Evolutionary conservation across 2,113 vertebrate species (phyloP).

Genomic region (Sialia sialis): DNA sequence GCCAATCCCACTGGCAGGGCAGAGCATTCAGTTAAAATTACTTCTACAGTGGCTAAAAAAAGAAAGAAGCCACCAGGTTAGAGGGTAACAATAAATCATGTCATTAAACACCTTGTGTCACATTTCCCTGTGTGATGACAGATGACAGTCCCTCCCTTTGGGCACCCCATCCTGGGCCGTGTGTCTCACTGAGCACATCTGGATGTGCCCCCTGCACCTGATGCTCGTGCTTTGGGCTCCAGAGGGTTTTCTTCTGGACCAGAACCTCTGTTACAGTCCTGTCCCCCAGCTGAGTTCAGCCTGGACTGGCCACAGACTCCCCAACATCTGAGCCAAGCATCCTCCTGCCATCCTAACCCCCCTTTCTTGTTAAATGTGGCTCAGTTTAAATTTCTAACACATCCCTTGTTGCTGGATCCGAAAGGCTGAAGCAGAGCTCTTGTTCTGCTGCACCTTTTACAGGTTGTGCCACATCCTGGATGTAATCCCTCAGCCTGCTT

Average conservation of each 20-base stretch:
- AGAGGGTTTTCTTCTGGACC: neutral
- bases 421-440: neutral
- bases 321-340: neutral
- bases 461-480: neutral
- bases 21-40: neutral
- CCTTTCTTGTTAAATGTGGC: neutral
- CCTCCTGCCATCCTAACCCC: neutral
- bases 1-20: neutral
- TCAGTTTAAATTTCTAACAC: neutral
- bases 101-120: fast-evolving
- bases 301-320: neutral
- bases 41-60: neutral
- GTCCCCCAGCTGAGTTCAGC: neutral
- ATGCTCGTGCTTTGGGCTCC: neutral
- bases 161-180: fast-evolving
- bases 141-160: neutral
- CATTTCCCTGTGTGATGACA: fast-evolving
- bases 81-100: neutral
- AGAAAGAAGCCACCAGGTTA: neutral
- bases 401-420: neutral
- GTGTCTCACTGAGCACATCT: neutral
- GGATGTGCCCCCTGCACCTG: neutral
- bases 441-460: neutral
- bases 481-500: neutral
- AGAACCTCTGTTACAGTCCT: neutral